Conservation (phyloP, 2,888 invertebrate genomes). For the Perizoma affinitatum region DNA sequence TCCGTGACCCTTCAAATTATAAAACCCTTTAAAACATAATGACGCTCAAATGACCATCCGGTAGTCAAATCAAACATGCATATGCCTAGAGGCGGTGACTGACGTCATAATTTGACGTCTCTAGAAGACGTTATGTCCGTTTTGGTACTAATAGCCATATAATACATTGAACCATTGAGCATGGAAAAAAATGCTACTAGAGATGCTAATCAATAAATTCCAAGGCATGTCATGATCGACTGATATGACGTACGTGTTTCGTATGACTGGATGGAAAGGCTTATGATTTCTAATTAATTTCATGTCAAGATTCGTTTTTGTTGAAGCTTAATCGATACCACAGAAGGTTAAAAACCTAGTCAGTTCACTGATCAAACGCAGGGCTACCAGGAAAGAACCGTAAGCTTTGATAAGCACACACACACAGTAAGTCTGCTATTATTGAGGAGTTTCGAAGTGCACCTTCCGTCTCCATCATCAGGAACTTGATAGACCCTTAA, state of each 20-base stretch:
- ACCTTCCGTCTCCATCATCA: too few species aligned
- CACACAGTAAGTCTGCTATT: too few species aligned
- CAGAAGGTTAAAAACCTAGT: too few species aligned
- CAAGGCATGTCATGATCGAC: constrained; percentile 8
- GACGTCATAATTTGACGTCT: constrained; percentile 3
- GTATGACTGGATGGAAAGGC: background rate
- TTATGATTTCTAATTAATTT: too few species aligned
- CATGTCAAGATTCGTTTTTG: background rate
- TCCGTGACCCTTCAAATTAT: background rate
- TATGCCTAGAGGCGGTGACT: constrained; percentile 4
- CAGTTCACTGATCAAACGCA: too few species aligned
- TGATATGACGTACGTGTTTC: background rate
- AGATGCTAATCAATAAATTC: constrained; percentile 22
- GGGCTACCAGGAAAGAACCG: too few species aligned
- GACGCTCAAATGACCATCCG: background rate
- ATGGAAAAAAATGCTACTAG: constrained; percentile 11
- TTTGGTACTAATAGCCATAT: constrained; percentile 41
- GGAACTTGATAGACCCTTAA: too few species aligned
- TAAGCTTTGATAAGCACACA: too few species aligned
- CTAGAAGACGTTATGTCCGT: constrained; percentile 36
- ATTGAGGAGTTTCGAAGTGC: too few species aligned
- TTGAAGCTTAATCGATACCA: background rate
- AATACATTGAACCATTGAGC: constrained; percentile 40
- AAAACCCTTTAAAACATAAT: background rate
- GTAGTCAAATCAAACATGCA: constrained; percentile 2